These are phyloP conservation scores for Sitobion miscanthi DNA, from an alignment of 1,140 invertebrate species.

Conservation along the genomic window DNA sequence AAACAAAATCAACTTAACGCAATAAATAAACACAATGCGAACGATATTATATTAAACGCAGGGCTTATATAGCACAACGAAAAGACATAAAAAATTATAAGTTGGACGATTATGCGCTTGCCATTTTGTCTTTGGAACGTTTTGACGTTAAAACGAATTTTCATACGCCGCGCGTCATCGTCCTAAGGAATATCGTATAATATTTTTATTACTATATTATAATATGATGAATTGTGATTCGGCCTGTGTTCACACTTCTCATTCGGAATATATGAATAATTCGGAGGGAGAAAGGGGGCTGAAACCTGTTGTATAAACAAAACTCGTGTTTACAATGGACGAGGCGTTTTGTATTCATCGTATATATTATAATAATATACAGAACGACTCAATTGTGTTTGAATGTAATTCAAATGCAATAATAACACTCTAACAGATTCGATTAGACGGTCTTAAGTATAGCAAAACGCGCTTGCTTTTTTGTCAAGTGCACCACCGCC, in stretches of 20 bases:
- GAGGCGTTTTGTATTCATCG: conserved; percentile 35
- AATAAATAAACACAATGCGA: not conserved
- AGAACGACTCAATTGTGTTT: conserved; percentile 38
- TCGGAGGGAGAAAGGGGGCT: conserved; percentile 24
- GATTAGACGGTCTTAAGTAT: not conserved
- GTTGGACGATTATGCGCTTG: not conserved
- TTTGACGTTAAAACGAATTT: conserved; percentile 7
- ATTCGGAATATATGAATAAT: conserved; percentile 4
- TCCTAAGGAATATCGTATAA: not conserved
- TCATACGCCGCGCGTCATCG: not conserved
- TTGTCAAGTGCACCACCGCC: not conserved
- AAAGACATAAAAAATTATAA: not conserved
- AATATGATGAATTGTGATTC: not conserved
- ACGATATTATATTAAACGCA: not conserved
- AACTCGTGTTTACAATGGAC: conserved; percentile 37
- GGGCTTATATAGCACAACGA: not conserved
- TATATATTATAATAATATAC: not conserved
- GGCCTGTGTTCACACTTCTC: conserved; percentile 14
- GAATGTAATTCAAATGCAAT: conserved; percentile 31
- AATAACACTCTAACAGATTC: conserved; percentile 27
- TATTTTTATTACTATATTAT: not conserved
- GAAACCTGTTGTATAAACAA: conserved; percentile 44
- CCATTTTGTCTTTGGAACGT: not conserved
- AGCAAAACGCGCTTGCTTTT: not conserved
- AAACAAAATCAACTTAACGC: too few species aligned